Evolutionary conservation across 2,888 invertebrate species (phyloP).

Genomic region (Tolmerus cingulatus): DNA sequence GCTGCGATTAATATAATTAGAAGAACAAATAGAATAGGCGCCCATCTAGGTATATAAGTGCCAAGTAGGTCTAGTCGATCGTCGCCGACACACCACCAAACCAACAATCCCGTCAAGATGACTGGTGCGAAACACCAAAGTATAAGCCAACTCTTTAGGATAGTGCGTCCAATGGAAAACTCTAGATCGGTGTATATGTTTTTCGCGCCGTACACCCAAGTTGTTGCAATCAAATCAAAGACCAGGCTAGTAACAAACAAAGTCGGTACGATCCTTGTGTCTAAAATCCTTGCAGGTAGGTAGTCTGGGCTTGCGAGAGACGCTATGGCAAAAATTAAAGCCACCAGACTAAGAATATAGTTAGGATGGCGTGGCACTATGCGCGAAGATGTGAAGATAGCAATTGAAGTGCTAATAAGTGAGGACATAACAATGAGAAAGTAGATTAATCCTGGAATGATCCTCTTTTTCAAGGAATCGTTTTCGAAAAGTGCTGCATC

Average conservation of each 20-base stretch:
- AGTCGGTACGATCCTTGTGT: constrained; percentile 60
- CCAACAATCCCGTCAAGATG: constrained; percentile 59
- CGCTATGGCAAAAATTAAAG: constrained; percentile 58
- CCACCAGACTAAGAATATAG: constrained; percentile 61
- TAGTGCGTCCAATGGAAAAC: constrained; percentile 63
- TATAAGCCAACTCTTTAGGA: constrained; percentile 60
- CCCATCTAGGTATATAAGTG: constrained; percentile 61
- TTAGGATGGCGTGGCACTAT: constrained; percentile 61
- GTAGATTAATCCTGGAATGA: constrained; percentile 59
- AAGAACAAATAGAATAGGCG: constrained; percentile 59
- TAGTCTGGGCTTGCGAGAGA: constrained; percentile 60
- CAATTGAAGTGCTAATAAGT: constrained; percentile 58
- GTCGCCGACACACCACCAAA: constrained; percentile 63
- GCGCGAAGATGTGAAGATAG: constrained; percentile 61
- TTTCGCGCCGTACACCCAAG: constrained; percentile 63
- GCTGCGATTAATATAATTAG: constrained; percentile 59
- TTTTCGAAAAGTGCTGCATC: constrained; percentile 57
- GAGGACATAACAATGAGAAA: constrained; percentile 58
- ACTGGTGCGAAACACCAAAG: constrained; percentile 62
- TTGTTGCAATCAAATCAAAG: constrained; percentile 61
- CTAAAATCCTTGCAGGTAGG: constrained; percentile 58
- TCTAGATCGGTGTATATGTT: constrained; percentile 63
- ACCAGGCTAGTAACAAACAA: constrained; percentile 59
- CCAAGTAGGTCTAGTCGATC: constrained; percentile 57
- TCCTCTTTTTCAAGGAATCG: constrained; percentile 52